A percentile compares a stretch with the other conserved stretches of the same genome.
Conservation (phyloP, 2,797 vertebrate species). For the Eutrigla gurnardus region DNA sequence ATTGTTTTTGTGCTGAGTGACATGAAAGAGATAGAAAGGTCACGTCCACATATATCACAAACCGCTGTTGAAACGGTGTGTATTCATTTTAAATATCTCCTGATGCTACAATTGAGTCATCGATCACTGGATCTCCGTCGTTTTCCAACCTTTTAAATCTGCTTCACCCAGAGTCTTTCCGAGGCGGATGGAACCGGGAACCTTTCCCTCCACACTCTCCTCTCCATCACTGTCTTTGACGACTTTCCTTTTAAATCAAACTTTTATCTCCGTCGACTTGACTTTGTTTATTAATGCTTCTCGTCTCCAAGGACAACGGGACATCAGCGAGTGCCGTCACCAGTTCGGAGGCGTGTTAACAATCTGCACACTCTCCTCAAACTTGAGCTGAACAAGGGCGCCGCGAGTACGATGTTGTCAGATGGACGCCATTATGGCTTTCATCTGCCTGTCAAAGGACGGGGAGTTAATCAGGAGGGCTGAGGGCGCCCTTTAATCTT, state of each 20-base stretch:
- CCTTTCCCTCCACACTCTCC: background rate
- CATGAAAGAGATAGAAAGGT: no score
- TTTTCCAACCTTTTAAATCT: background rate
- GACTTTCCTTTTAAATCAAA: constrained; percentile 7
- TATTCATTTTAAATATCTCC: no score
- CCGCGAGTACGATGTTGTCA: constrained; percentile 9
- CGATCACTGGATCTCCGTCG: background rate
- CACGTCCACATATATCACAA: no score
- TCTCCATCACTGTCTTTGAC: background rate
- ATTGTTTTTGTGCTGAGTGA: no score
- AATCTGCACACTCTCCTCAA: constrained; percentile 7
- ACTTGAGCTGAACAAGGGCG: background rate
- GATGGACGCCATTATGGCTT: constrained; percentile 22
- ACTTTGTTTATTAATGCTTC: constrained; percentile 26
- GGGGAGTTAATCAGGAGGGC: constrained; percentile 50
- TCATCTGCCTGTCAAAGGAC: constrained; percentile 61
- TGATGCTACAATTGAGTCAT: no score
- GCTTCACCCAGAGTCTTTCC: background rate
- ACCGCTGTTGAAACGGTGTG: no score
- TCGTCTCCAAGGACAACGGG: constrained; percentile 12
- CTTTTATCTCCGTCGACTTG: background rate
- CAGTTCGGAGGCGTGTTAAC: background rate
- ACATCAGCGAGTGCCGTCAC: background rate
- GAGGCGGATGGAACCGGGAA: background rate
- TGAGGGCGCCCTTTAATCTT: constrained; percentile 62